Evolutionary conservation across 2,888 invertebrate species (phyloP).

Genomic region (Apodemia zela): DNA sequence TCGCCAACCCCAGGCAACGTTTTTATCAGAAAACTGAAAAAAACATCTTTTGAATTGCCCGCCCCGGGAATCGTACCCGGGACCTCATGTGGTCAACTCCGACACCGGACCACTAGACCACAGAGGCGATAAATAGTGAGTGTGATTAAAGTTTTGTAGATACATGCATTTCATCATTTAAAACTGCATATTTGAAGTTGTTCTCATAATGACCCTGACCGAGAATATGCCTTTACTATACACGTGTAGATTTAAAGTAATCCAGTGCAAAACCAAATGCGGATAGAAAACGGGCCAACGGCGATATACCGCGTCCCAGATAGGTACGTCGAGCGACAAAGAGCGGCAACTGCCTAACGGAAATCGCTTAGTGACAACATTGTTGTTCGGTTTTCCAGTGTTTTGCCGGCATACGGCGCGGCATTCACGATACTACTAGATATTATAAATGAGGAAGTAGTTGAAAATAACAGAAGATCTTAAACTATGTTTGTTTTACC

Average conservation of each 20-base stretch:
- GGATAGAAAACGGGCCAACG: conserved; percentile 26
- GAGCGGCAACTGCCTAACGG: conserved; percentile 61
- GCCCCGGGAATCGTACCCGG: no score
- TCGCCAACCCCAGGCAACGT: no score
- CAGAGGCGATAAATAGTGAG: no score
- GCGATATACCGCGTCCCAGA: conserved; percentile 62
- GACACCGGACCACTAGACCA: no score
- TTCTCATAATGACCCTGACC: not conserved
- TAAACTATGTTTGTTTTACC: not conserved
- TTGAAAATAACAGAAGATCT: not conserved
- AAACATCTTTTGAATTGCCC: no score
- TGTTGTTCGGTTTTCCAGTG: conserved; percentile 57
- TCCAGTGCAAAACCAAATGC: conserved; percentile 24
- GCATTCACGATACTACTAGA: not conserved
- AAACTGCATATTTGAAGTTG: conserved; percentile 1
- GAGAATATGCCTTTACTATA: not conserved
- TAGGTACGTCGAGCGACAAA: conserved; percentile 65
- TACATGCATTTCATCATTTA: not conserved
- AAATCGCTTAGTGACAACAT: conserved; percentile 75
- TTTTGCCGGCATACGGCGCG: not conserved
- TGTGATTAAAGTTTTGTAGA: not conserved
- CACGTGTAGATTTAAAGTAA: conserved; percentile 20
- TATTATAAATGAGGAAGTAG: not conserved
- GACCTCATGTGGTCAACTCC: no score
- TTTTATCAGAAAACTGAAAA: no score